Evolutionary conservation across 92 coral and sea anemone species (phyloP), one percentile per base, ranked within the genome.

Genomic region (Phenganax subtilis): DNA sequence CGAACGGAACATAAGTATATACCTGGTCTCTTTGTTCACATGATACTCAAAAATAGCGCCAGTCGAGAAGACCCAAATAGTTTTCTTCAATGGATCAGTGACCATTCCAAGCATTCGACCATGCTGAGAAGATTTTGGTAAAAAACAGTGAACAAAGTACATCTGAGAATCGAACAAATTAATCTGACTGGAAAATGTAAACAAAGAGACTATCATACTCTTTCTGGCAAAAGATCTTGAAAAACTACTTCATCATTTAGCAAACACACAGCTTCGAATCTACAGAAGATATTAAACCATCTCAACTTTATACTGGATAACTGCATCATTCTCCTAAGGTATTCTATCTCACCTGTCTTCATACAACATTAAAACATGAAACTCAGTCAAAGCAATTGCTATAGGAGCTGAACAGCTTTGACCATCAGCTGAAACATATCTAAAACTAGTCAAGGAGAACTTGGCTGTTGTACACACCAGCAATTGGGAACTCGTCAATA

Each of bases 201-300:
- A 37, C 47, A 37, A 37, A 37, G 47, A 37, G 0, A 10, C 30
- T 3, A 14, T 70, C 87, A 20, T 66, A 91, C 97, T 91, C 94
- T 87, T 58, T 96, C 91, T 31, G 98, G 97, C n/a, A 92, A 63
- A 0, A 81, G 72, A 89, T 94, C 98, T 88, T 94, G 97, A 90
- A 92, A 94, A 55, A 94, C 91, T 27, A 88, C 89, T 79, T 94
- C 87, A 73, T 94, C 98, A 84, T 93, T 94, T 28, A 94, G 86
- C 10, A 94, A 86, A 2, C 97, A 94, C 70, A 94, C 97, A 72
- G 98, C 98, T 75, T 92, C 93, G 86, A 94, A 90, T 75, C 97
- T 88, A 31, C 25, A 57, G n/a, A 61, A 14, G 3, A 25, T 16
- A 9, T 10, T 8, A 53, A 25, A 15, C 55, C 6, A 84, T 7